These are phyloP conservation scores for Tipula vernalis DNA, from an alignment of 2,888 invertebrate genomes.

Conservation along the genomic window DNA sequence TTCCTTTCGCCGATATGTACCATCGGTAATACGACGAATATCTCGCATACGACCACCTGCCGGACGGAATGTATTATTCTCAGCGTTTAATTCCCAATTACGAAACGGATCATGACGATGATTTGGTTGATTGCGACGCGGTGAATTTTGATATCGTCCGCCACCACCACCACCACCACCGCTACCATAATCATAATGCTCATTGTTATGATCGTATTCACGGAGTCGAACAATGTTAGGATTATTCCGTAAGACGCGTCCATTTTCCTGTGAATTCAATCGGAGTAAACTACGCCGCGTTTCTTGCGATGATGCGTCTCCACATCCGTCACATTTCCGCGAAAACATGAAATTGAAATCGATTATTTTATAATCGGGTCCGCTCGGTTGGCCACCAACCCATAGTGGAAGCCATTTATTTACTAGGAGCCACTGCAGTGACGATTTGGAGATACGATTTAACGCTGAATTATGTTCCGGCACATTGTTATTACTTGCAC, in stretches of 20 bases:
- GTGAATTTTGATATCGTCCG: conserved; percentile 22
- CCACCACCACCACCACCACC: not conserved
- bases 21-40: conserved; percentile 16
- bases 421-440: conserved; percentile 51
- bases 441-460: conserved; percentile 45
- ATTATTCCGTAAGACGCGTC: conserved; percentile 26
- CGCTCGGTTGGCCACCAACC: conserved; percentile 37
- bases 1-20: conserved; percentile 15
- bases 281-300: conserved; percentile 31
- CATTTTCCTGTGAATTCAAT: conserved; percentile 28
- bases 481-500: conserved; percentile 14
- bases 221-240: conserved; percentile 28
- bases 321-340: conserved; percentile 34
- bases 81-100: conserved; percentile 31
- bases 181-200: not conserved
- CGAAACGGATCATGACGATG: conserved; percentile 31
- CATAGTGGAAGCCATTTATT: conserved; percentile 53
- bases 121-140: conserved; percentile 33
- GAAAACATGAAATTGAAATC: conserved; percentile 40
- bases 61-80: conserved; percentile 32
- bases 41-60: conserved; percentile 12
- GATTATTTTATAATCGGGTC: conserved; percentile 39
- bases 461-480: conserved; percentile 27
- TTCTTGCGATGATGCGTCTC: conserved; percentile 26
- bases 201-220: conserved; percentile 31